phyloP scores from a whole-genome alignment of 2,888 invertebrate genomes.

The Cyclophora punctaria region DNA sequence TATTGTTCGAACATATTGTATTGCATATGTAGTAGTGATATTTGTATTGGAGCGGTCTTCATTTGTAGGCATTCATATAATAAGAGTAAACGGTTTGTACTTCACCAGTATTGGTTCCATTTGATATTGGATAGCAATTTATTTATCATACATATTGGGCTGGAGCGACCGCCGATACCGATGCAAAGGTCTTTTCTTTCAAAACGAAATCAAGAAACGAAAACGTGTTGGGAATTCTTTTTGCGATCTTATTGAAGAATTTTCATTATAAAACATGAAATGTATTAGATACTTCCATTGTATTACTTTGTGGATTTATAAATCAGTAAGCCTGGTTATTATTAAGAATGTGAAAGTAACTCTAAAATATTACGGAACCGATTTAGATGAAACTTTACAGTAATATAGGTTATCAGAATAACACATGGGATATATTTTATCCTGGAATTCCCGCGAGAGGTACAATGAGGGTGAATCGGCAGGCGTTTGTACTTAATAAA shows the following conservation, averaged over 20 bases:
- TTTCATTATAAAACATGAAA: conserved; percentile 21
- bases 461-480: too few species aligned
- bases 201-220: conserved; percentile 61
- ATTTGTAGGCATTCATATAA: conserved; percentile 48
- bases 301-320: too few species aligned
- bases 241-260: conserved; percentile 31
- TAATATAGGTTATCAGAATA: too few species aligned
- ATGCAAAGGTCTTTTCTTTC: conserved; percentile 53
- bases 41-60: conserved; percentile 19
- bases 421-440: too few species aligned
- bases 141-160: conserved; percentile 75
- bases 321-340: too few species aligned
- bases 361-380: too few species aligned
- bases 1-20: not conserved
- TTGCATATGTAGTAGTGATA: conserved; percentile 1
- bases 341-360: too few species aligned
- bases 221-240: conserved; percentile 63
- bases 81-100: conserved; percentile 66
- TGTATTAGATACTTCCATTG: too few species aligned
- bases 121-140: conserved; percentile 75
- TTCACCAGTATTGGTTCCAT: conserved; percentile 67
- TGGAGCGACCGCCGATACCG: conserved; percentile 53
- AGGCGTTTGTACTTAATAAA: too few species aligned
- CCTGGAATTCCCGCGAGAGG: too few species aligned
- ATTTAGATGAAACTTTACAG: too few species aligned